Conservation (phyloP, 2,797 vertebrate genomes). For the Lagocephalus sceleratus region DNA sequence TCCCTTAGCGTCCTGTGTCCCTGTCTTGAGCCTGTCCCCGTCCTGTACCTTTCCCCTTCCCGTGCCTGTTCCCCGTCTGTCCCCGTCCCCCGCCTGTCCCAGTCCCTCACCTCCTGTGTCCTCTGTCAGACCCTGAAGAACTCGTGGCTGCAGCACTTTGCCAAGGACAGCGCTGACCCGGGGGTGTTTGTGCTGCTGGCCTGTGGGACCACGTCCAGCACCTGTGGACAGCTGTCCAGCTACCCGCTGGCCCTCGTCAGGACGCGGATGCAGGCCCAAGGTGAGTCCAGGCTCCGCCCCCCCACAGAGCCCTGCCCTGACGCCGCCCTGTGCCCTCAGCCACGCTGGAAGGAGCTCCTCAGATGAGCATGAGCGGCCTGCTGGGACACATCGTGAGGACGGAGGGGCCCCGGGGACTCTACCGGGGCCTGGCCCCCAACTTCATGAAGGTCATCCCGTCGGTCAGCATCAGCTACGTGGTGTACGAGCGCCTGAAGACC, state of each 20-base stretch:
- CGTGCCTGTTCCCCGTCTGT: too few species aligned
- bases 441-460: slow-evolving; percentile 98
- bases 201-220: slow-evolving; percentile 94
- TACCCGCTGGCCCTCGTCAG: slow-evolving; percentile 94
- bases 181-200: slow-evolving; percentile 94
- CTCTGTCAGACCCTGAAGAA: slow-evolving; percentile 88
- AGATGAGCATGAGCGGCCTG: slow-evolving; percentile 85
- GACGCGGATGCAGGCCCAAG: slow-evolving; percentile 97
- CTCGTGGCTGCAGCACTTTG: slow-evolving; percentile 86
- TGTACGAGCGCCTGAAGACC: slow-evolving; percentile 92
- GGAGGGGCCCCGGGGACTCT: slow-evolving; percentile 87
- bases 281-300: slow-evolving; percentile 60
- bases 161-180: slow-evolving; percentile 88
- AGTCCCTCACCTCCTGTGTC: slow-evolving; percentile 1
- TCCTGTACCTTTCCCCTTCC: too few species aligned
- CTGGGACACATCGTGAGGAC: slow-evolving; percentile 90
- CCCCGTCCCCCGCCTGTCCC: background rate
- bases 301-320: background rate
- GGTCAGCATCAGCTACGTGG: slow-evolving; percentile 97
- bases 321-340: slow-evolving; percentile 62
- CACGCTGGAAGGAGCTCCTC: slow-evolving; percentile 78
- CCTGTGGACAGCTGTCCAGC: slow-evolving; percentile 92
- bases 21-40: too few species aligned
- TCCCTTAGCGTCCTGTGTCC: too few species aligned
- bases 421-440: slow-evolving; percentile 91